A percentile compares a stretch with the other conserved stretches of the same genome.
phyloP scores from a whole-genome alignment of 2,888 invertebrate genomes.

The Proisotoma minuta region DNA sequence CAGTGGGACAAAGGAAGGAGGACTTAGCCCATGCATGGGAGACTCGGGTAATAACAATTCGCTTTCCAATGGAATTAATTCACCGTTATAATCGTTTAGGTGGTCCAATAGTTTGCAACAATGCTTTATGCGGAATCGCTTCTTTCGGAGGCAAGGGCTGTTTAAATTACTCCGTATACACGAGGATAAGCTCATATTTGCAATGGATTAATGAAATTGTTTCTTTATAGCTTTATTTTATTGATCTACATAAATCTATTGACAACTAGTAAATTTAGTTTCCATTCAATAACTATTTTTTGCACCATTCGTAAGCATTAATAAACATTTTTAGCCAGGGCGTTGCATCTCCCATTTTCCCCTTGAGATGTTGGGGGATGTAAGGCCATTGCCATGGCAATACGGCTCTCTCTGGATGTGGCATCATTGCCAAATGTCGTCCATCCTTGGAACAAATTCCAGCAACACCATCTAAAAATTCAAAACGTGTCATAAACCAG shows the following conservation, averaged over 20 bases:
- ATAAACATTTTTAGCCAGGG: constrained; percentile 91
- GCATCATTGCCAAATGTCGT: constrained; percentile 95
- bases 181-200: not conserved
- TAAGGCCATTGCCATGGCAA: constrained; percentile 87
- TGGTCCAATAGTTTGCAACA: not conserved
- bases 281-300: no score
- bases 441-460: constrained; percentile 85
- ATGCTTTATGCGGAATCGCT: not conserved
- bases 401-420: constrained; percentile 92
- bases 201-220: not conserved
- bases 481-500: constrained; percentile 25
- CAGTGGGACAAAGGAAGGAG: not conserved
- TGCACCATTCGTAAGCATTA: constrained; percentile 73
- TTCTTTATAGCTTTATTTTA: no score
- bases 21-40: not conserved
- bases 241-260: no score
- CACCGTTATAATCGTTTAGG: not conserved
- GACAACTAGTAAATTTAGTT: no score
- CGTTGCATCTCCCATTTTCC: constrained; percentile 52
- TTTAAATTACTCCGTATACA: not conserved
- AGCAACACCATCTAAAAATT: constrained; percentile 68
- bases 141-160: not conserved
- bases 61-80: not conserved
- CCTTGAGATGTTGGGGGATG: constrained; percentile 52
- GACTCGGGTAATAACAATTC: not conserved